These are phyloP conservation scores for Geotrupes spiniger DNA, from an alignment of 2,888 invertebrate species.

Conservation along the genomic window DNA sequence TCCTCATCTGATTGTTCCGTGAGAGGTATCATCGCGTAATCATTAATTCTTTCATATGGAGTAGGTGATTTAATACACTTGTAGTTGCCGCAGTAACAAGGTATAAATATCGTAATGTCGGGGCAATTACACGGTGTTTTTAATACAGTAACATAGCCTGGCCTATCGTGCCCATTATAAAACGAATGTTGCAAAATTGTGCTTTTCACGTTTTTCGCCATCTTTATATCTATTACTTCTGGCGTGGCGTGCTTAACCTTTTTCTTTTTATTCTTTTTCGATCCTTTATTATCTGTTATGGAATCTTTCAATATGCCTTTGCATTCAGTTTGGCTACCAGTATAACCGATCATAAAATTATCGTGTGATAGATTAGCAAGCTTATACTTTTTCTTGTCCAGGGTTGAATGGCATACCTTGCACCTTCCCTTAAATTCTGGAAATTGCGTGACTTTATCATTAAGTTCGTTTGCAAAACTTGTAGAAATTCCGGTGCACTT, in stretches of 20 bases:
- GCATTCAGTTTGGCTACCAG: conserved; percentile 4
- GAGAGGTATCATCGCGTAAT: conserved; percentile 3
- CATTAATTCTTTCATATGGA: background rate
- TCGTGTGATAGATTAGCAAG: background rate
- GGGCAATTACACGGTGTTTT: conserved; percentile 30
- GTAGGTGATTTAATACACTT: background rate
- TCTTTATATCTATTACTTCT: conserved; percentile 19
- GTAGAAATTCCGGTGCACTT: no score
- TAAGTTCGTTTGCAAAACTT: no score
- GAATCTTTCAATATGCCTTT: conserved; percentile 2
- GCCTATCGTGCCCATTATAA: conserved; percentile 20
- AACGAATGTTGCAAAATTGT: conserved; percentile 14
- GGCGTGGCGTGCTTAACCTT: conserved; percentile 11
- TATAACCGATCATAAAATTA: conserved; percentile 8
- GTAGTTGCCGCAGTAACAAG: conserved; percentile 26
- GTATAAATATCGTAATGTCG: conserved; percentile 30
- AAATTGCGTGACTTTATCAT: no score
- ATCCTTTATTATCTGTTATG: background rate
- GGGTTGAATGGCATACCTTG: no score
- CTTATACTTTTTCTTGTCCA: background rate
- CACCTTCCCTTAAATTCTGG: no score
- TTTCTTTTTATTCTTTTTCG: conserved; percentile 4
- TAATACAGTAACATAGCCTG: conserved; percentile 28
- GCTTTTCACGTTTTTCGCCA: conserved; percentile 14
- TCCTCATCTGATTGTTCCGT: no score